Evolutionary conservation across 2,113 vertebrate species (phyloP), one percentile per base, ranked within the genome.

Genomic region (Polypterus senegalus): DNA sequence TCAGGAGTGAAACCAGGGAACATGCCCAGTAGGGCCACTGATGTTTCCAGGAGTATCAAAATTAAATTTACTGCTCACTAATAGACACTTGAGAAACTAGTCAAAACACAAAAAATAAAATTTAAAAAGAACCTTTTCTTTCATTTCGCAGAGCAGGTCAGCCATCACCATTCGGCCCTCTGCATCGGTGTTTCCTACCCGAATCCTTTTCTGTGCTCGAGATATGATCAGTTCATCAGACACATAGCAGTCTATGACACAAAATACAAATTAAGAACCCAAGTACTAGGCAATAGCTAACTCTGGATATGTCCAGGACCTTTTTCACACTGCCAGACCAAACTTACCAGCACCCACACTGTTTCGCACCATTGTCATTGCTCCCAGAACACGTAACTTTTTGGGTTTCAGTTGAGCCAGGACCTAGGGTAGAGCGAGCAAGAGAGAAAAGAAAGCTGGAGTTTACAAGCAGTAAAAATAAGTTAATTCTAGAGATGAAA

Each of bases 151-250:
- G 56, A 89, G 82, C 67, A 89, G 71, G 66, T 88, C 86, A 0
- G 82, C 83, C 87, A 89, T 89, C 61, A 83, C 87, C 87, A 89
- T 87, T 4, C 86, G 81, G 1, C 87, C 87, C 72, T 89, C 87
- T 0, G 87, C 87, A 2, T 89, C 87, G 0, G 87, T 89, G 81
- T 89, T 89, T 58, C 87, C 87, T 64, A 89, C 84, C 47, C 86
- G 76, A 47, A 88, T 76, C 45, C 84, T 71, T 55, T 78, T 79
- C 46, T 82, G 77, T 0, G 85, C 87, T 4, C 87, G 81, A 43
- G 86, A 85, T 47, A 81, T 74, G 52, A 89, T 64, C 68, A 89
- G 72, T 56, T 89, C 87, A 51, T 89, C 86, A 0, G 87, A 76
- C 66, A 89, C 87, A 1, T 88, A 89, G 73, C 87, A 88, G 68